phyloP scores from a whole-genome alignment of 2,888 invertebrate genomes.

The Stegana nigrithorax region DNA sequence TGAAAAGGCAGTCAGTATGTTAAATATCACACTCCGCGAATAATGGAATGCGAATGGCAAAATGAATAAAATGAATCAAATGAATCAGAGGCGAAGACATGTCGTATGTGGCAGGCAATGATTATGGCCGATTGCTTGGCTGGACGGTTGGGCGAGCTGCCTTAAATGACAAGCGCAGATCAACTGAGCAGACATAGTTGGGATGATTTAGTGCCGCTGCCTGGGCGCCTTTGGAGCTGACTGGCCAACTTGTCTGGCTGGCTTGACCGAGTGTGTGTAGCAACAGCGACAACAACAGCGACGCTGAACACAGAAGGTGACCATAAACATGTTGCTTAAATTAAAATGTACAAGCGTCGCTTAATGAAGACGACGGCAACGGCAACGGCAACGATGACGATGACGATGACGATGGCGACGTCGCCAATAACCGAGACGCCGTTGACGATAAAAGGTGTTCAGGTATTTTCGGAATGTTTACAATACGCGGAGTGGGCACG shows the following conservation, averaged over 20 bases:
- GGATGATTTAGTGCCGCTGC: constrained; percentile 51
- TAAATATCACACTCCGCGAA: constrained; percentile 23
- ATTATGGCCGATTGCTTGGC: not conserved
- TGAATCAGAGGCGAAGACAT: not conserved
- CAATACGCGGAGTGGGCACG: constrained; percentile 36
- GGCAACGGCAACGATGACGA: constrained; percentile 18
- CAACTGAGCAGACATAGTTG: constrained; percentile 31
- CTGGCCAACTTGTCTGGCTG: too few species aligned
- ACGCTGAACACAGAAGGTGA: too few species aligned
- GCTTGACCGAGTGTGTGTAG: too few species aligned
- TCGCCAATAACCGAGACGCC: constrained; percentile 25
- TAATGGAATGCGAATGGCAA: constrained; percentile 23
- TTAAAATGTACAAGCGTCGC: constrained; percentile 57
- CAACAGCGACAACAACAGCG: constrained; percentile 19
- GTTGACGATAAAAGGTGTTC: constrained; percentile 35
- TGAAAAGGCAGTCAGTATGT: constrained; percentile 27
- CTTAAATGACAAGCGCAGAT: constrained; percentile 39
- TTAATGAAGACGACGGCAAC: constrained; percentile 49
- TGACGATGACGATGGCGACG: constrained; percentile 40
- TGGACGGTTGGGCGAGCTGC: constrained; percentile 6
- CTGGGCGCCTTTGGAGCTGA: not conserved
- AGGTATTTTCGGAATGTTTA: constrained; percentile 58
- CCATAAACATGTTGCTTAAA: constrained; percentile 49
- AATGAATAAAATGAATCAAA: not conserved
- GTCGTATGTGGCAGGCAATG: not conserved